These are phyloP conservation scores for Drosophila sproati DNA, from an alignment of 1,140 invertebrate genomes.

Conservation along the genomic window DNA sequence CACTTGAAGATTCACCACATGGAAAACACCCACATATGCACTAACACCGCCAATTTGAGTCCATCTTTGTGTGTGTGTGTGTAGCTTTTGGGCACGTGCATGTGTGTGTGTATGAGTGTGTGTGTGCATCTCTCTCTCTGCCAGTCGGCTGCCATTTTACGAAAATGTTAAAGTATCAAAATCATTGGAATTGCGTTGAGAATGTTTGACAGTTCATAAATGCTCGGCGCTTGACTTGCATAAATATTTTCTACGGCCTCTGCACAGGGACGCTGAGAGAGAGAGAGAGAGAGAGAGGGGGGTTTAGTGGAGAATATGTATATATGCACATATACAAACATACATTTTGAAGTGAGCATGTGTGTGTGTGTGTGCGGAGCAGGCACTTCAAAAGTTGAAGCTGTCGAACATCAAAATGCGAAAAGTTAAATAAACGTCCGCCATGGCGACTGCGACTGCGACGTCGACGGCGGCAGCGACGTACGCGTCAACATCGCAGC, in stretches of 20 bases:
- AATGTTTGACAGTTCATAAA: conserved; percentile 84
- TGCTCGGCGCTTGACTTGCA: conserved; percentile 83
- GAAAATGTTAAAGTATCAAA: conserved; percentile 84
- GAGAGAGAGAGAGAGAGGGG: not conserved
- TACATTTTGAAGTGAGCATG: conserved; percentile 6
- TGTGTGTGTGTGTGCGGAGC: conserved; percentile 40
- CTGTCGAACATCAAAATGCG: conserved; percentile 66
- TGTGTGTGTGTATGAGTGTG: conserved; percentile 18
- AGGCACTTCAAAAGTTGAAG: conserved; percentile 74
- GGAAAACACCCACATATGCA: conserved; percentile 75
- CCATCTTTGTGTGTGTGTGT: conserved; percentile 26
- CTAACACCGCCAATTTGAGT: conserved; percentile 77
- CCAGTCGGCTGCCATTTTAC: conserved; percentile 74
- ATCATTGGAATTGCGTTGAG: conserved; percentile 84
- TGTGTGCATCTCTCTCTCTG: conserved; percentile 6
- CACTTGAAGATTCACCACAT: conserved; percentile 46
- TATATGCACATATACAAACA: not conserved
- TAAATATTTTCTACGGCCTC: conserved; percentile 79
- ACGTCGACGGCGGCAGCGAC: conserved; percentile 7
- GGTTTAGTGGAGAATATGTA: no score
- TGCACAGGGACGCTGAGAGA: not conserved
- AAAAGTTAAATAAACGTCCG: conserved; percentile 80
- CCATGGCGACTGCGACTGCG: conserved; percentile 13
- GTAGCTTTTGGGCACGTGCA: conserved; percentile 23
- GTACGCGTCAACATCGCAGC: conserved; percentile 19